Evolutionary conservation across 2,888 invertebrate genomes (phyloP).

Genomic region (Xestoiulus laeticollis): DNA sequence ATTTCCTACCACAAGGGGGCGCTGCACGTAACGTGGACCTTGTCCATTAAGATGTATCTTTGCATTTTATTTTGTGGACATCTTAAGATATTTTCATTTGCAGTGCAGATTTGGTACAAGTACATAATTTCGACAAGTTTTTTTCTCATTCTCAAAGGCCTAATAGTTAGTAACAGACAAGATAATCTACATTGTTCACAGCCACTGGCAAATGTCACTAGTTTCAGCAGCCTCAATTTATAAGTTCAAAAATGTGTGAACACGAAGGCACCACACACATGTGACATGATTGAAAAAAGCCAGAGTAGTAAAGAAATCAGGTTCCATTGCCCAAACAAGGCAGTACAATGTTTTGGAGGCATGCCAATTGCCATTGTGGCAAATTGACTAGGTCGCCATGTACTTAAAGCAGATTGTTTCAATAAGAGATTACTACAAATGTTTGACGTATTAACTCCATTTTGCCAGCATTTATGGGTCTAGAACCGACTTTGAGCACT

Average conservation of each 20-base stretch:
- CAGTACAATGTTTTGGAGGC: background rate
- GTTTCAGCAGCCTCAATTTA: background rate
- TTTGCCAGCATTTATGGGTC: background rate
- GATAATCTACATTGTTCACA: background rate
- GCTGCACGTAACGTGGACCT: too few relatives aligned
- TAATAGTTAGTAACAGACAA: background rate
- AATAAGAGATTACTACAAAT: background rate
- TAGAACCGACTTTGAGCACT: background rate
- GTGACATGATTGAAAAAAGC: background rate
- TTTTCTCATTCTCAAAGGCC: too few relatives aligned
- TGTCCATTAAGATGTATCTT: too few relatives aligned
- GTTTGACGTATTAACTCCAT: conserved; percentile 26
- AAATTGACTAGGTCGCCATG: conserved; percentile 11
- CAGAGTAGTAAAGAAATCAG: conserved; percentile 3
- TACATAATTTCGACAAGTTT: too few relatives aligned
- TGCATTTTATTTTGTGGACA: too few relatives aligned
- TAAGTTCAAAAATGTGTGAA: background rate
- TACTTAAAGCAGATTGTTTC: background rate
- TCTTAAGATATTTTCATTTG: too few relatives aligned
- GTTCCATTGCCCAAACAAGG: background rate
- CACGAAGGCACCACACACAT: background rate
- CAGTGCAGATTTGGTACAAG: too few relatives aligned
- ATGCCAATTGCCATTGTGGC: conserved; percentile 6
- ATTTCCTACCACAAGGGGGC: too few relatives aligned
- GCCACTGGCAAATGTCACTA: too few relatives aligned